Evolutionary conservation across 2,888 invertebrate species (phyloP).

Genomic region (Beris chalybata): DNA sequence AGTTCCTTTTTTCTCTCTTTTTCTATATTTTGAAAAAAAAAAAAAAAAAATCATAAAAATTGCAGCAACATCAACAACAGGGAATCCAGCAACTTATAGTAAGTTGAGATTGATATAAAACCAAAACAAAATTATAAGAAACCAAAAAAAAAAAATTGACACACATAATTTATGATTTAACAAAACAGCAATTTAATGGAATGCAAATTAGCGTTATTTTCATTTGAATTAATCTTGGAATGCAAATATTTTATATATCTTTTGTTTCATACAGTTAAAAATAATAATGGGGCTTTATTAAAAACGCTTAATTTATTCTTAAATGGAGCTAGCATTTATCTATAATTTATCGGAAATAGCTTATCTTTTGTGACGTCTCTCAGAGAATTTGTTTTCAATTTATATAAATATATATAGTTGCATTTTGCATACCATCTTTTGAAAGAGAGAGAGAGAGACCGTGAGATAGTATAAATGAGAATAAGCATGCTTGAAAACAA

Average conservation of each 20-base stretch:
- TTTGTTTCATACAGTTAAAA: background rate
- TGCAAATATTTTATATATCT: background rate
- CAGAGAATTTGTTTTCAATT: too few species aligned
- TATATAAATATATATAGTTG: too few species aligned
- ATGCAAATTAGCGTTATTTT: conserved; percentile 17
- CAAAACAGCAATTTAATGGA: conserved; percentile 1
- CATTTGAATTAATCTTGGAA: background rate
- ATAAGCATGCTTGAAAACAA: too few species aligned
- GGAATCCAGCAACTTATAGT: conserved; percentile 91
- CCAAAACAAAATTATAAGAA: conserved; percentile 41
- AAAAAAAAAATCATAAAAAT: conserved; percentile 43
- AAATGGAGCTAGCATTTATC: too few species aligned
- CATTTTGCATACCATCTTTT: too few species aligned
- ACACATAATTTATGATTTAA: conserved; percentile 39
- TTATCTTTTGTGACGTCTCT: too few species aligned
- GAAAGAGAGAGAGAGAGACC: too few species aligned
- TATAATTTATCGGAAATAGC: too few species aligned
- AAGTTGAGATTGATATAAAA: conserved; percentile 60
- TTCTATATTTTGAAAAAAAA: conserved; percentile 25
- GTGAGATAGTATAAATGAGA: too few species aligned
- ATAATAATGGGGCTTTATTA: conserved; percentile 31
- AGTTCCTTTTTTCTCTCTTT: conserved; percentile 25
- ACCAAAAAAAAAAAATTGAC: conserved; percentile 5
- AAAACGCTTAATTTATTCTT: conserved; percentile 2
- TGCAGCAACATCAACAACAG: conserved; percentile 90